Evolutionary conservation across 2,888 invertebrate genomes (phyloP), one percentile per base, ranked within the genome.

Genomic region (Drosophila diplacantha): DNA sequence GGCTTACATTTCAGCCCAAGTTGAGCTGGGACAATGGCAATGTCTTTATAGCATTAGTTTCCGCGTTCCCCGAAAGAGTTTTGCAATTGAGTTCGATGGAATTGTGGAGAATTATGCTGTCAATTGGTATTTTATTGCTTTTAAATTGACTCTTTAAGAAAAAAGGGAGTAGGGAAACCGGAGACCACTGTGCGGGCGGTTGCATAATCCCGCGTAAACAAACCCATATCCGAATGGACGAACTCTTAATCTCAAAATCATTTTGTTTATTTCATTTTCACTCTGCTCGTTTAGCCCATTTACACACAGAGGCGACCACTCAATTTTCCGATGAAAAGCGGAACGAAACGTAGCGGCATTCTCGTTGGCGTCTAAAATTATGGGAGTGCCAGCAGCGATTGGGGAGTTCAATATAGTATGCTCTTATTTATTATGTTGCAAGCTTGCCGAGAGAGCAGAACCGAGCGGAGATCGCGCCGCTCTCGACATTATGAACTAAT

Each of bases 101-200:
- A 63, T 51, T 63, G 18, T 22, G 34, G 54, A 54, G 67, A 69
- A 72, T 43, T 69, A 50, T 59, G 72, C 59, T 83, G 70, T 72
- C 83, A 79, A 79, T 79, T 84, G 83, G 52, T 52, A 63, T 77
- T 79, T 84, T 79, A 84, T 79, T 53, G 81, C 75, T 79, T 84
- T 79, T 81, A 72, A 79, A 79, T 79, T 79, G 83, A 57, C 53
- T 29, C 46, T 38, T 38, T 69, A 46, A 32, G 31, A 18, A 16
- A 9, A 34, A n/a, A 32, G 44, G 16, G 26, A 26, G 32, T 18
- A 12, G 16, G 11, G 31, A 53, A 43, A 58, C 44, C 43, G 55
- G 41, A 26, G 74, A 22, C 65, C 84, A 84, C 75, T 72, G 78
- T 83, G 78, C 78, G 61, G 71, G 71, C 65, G 54, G 61, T 79